Conservation (phyloP, 2,797 vertebrate species). For the Alca torda region DNA sequence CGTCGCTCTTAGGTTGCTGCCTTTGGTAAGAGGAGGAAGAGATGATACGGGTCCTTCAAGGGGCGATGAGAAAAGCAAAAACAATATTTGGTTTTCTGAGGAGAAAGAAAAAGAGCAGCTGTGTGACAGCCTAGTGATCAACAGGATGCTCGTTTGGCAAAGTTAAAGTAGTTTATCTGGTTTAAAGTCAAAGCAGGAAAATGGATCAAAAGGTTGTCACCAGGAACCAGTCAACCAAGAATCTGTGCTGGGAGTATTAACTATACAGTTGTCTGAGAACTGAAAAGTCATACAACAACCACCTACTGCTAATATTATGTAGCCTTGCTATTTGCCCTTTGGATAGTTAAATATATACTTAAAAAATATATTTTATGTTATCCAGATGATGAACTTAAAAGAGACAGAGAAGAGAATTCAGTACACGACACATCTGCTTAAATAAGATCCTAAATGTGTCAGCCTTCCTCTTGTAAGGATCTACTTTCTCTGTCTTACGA, state of each 20-base stretch:
- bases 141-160: background rate
- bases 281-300: background rate
- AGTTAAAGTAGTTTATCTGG: background rate
- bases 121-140: background rate
- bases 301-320: background rate
- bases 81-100: background rate
- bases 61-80: background rate
- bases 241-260: background rate
- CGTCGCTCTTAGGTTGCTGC: background rate
- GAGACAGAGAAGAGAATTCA: background rate
- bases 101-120: background rate
- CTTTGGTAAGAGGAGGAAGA: background rate
- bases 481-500: background rate
- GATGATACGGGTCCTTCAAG: rapidly evolving
- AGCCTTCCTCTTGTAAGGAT: background rate
- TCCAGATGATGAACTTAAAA: background rate
- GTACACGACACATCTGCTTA: background rate
- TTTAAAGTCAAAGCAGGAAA: background rate
- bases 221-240: background rate
- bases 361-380: background rate
- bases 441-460: background rate
- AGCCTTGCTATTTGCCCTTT: background rate
- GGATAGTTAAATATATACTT: background rate
- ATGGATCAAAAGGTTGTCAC: background rate
- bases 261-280: background rate